These are phyloP conservation scores for Austrolebias charrua DNA, from an alignment of 2,797 vertebrate genomes.

Conservation along the genomic window DNA sequence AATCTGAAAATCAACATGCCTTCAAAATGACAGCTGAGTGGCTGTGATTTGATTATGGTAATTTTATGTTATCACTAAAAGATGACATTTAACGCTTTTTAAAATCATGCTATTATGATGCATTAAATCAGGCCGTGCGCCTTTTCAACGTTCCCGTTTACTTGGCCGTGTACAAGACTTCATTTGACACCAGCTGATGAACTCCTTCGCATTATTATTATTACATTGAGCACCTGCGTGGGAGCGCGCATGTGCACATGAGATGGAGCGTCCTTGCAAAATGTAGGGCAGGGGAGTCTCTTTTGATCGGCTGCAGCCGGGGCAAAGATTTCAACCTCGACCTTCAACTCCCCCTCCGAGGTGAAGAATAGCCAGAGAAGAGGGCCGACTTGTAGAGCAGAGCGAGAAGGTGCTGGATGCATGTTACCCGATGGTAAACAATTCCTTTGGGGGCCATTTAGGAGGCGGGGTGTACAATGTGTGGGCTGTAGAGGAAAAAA, in stretches of 20 bases:
- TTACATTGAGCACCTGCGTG: conserved; percentile 31
- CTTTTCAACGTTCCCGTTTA: conserved; percentile 22
- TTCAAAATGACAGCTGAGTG: conserved; percentile 48
- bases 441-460: conserved; percentile 6
- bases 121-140: conserved; percentile 24
- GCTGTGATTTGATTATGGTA: conserved; percentile 62
- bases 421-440: background rate
- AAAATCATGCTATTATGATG: conserved; percentile 34
- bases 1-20: conserved; percentile 59
- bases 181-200: conserved; percentile 4
- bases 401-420: background rate
- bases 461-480: conserved; percentile 24
- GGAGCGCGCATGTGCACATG: conserved; percentile 34
- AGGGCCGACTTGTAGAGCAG: background rate
- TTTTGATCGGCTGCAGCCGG: conserved; percentile 36
- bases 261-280: conserved; percentile 6
- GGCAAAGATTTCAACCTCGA: conserved; percentile 52
- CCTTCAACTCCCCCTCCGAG: conserved; percentile 49
- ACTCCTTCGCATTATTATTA: conserved; percentile 24
- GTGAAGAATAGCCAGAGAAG: conserved; percentile 5
- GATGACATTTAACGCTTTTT: conserved; percentile 62
- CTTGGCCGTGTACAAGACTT: conserved; percentile 6
- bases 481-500: conserved; percentile 51
- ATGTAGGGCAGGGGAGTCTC: conserved; percentile 49
- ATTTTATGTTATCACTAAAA: conserved; percentile 57